These are phyloP conservation scores for Chironomus tentans DNA, from an alignment of 2,888 invertebrate genomes.

Conservation along the genomic window DNA sequence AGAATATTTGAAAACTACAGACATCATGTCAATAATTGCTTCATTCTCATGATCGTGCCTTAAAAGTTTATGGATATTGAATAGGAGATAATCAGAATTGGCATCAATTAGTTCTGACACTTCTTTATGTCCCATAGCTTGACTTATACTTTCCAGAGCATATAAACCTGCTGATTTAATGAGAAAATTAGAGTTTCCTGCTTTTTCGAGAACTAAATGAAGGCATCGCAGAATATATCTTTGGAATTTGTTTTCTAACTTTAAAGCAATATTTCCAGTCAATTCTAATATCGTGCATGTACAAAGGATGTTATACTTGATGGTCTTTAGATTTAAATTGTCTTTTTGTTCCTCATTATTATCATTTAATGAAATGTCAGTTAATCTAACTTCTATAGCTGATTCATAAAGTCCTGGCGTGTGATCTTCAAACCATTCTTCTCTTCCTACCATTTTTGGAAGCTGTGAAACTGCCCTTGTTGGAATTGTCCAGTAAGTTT, in stretches of 20 bases:
- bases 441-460: conserved; percentile 28
- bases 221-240: conserved; percentile 55
- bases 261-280: conserved; percentile 52
- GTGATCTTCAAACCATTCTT: conserved; percentile 37
- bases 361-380: conserved; percentile 37
- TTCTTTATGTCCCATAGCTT: conserved; percentile 46
- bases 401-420: conserved; percentile 42
- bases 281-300: conserved; percentile 62
- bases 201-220: conserved; percentile 59
- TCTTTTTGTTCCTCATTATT: conserved; percentile 29
- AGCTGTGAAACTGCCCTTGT: conserved; percentile 32
- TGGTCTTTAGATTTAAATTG: conserved; percentile 38
- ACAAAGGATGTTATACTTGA: conserved; percentile 56
- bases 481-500: conserved; percentile 39
- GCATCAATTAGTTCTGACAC: conserved; percentile 53
- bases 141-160: conserved; percentile 50
- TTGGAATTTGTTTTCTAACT: conserved; percentile 47
- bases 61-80: conserved; percentile 2
- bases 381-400: conserved; percentile 38
- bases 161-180: conserved; percentile 53
- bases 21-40: conserved; percentile 11
- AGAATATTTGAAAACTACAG: conserved; percentile 2
- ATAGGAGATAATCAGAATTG: conserved; percentile 55
- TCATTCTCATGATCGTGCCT: neutral
- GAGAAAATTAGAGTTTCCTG: conserved; percentile 56